phyloP scores from a whole-genome alignment of 2,797 vertebrate genomes.

The Botia almorhae region DNA sequence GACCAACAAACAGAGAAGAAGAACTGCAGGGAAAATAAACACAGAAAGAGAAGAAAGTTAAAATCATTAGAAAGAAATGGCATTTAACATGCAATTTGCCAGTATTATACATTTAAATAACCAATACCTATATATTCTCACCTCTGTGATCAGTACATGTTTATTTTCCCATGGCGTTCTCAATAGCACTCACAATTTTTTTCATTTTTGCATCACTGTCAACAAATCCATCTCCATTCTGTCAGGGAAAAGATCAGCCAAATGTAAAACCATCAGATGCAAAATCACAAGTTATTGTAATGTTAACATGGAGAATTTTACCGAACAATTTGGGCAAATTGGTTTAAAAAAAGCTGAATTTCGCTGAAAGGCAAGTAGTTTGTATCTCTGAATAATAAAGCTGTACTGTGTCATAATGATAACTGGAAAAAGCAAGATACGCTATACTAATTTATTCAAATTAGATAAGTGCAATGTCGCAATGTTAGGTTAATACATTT shows the following conservation, averaged over 20 bases:
- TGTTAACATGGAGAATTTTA: too few species aligned
- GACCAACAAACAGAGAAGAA: conserved; percentile 53
- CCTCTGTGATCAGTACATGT: conserved; percentile 45
- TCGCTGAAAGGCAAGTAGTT: too few species aligned
- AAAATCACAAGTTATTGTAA: too few species aligned
- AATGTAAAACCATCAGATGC: background rate
- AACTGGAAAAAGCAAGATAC: background rate
- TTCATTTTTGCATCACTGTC: conserved; percentile 54
- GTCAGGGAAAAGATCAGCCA: conserved; percentile 15
- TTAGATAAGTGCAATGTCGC: background rate
- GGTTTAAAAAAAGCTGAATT: too few species aligned
- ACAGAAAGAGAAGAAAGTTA: background rate
- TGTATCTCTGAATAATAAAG: too few species aligned
- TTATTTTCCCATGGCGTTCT: conserved; percentile 57
- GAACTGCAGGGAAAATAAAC: conserved; percentile 39
- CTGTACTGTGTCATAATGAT: background rate
- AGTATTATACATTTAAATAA: background rate
- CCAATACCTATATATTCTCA: conserved; percentile 27
- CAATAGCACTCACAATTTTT: conserved; percentile 54
- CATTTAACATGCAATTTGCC: background rate
- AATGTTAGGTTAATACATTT: background rate
- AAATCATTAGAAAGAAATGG: conserved; percentile 6
- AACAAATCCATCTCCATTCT: conserved; percentile 65
- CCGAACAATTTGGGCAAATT: too few species aligned
- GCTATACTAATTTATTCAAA: background rate